Evolutionary conservation across 2,113 vertebrate species (phyloP).

Genomic region (Pristiophorus japonicus): DNA sequence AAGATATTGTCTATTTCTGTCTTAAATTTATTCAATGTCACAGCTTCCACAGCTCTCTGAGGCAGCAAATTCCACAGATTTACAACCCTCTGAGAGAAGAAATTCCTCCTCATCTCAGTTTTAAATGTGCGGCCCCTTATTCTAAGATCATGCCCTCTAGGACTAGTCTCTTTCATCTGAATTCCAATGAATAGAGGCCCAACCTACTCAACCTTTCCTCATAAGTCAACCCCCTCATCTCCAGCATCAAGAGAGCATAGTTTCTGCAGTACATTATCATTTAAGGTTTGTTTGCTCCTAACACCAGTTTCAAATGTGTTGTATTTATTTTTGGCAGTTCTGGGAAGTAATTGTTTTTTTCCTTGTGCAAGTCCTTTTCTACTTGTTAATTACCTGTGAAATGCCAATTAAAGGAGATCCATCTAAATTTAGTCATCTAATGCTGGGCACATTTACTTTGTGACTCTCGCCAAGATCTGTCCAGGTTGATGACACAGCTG

Average conservation of each 20-base stretch:
- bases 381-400: background rate
- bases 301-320: background rate
- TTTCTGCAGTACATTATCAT: background rate
- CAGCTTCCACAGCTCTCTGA: too few species aligned
- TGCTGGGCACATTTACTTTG: background rate
- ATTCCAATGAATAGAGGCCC: too few species aligned
- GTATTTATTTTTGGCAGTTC: background rate
- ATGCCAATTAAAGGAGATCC: background rate
- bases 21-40: too few species aligned
- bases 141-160: too few species aligned
- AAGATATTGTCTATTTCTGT: too few species aligned
- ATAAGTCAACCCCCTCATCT: too few species aligned
- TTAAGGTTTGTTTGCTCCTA: background rate
- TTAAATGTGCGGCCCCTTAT: too few species aligned
- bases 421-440: background rate
- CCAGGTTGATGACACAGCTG: background rate
- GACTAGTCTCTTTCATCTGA: too few species aligned
- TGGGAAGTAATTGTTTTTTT: background rate
- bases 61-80: too few species aligned
- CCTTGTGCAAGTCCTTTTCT: background rate
- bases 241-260: background rate
- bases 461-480: background rate
- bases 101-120: too few species aligned
- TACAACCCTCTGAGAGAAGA: too few species aligned
- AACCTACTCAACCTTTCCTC: too few species aligned